phyloP scores from a whole-genome alignment of 2,797 vertebrate genomes.

The Petrocephalus schoutedeni region DNA sequence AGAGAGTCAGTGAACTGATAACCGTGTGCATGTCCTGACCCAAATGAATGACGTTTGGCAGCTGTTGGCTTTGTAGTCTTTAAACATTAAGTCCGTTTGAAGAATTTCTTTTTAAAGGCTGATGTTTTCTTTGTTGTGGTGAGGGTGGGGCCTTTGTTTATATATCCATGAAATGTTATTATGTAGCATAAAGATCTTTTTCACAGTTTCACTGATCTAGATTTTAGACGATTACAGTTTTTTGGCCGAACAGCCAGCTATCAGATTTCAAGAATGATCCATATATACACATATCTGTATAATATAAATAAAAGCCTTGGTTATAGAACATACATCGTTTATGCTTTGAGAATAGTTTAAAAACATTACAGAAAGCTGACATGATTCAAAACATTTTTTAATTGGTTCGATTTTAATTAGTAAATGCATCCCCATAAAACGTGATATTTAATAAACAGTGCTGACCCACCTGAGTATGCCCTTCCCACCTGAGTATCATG shows the following conservation, averaged over 20 bases:
- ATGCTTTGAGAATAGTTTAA: background rate
- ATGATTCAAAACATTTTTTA: background rate
- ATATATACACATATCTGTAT: background rate
- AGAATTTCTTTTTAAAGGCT: background rate
- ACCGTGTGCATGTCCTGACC: background rate
- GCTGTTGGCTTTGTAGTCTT: background rate
- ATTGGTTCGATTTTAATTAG: background rate
- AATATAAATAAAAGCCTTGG: background rate
- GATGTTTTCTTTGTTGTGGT: background rate
- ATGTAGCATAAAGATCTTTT: background rate
- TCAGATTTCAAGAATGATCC: background rate
- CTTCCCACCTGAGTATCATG: background rate
- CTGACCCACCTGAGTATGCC: background rate
- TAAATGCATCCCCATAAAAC: background rate
- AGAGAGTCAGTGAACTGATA: background rate
- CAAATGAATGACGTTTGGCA: background rate
- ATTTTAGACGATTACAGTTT: background rate
- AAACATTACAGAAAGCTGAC: background rate
- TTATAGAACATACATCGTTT: background rate
- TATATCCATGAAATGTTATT: background rate
- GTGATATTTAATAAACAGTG: background rate
- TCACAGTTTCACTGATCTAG: background rate
- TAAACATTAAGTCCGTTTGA: background rate
- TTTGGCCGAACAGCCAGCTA: background rate
- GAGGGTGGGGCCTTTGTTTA: background rate